Evolutionary conservation across 2,113 vertebrate species (phyloP).

Genomic region (Neofelis nebulosa): DNA sequence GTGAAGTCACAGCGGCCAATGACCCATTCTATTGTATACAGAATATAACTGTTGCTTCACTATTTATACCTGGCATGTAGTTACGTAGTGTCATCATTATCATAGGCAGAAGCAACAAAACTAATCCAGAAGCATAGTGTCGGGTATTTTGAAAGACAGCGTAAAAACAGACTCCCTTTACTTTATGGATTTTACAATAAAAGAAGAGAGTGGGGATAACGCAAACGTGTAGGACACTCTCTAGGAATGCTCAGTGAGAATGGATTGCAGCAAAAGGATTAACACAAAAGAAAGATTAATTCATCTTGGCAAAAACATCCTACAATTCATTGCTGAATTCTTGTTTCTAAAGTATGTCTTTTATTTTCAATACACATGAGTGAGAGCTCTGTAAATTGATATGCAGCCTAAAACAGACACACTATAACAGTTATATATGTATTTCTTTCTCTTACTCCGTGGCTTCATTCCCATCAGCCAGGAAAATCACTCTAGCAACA

Average conservation of each 20-base stretch:
- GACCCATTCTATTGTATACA: neutral
- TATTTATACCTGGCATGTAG: constrained; percentile 27
- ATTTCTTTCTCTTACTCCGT: constrained; percentile 37
- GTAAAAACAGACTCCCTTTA: constrained; percentile 54
- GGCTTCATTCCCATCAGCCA: neutral
- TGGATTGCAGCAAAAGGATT: constrained; percentile 49
- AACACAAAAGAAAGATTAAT: constrained; percentile 50
- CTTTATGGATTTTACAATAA: constrained; percentile 54
- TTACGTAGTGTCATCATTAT: neutral
- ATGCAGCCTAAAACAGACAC: neutral
- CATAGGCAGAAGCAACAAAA: constrained; percentile 46
- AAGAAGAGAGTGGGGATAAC: constrained; percentile 25
- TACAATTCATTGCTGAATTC: constrained; percentile 41
- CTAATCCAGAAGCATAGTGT: constrained; percentile 27
- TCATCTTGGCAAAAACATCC: constrained; percentile 54
- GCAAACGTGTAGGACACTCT: constrained; percentile 31
- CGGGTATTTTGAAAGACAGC: neutral
- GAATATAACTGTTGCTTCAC: neutral
- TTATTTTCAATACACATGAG: constrained; percentile 23
- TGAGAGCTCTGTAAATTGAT: constrained; percentile 55
- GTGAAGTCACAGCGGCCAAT: neutral
- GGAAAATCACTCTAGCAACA: neutral
- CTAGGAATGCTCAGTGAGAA: constrained; percentile 51
- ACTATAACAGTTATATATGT: neutral
- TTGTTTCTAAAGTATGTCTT: constrained; percentile 57